Conservation (phyloP, 2,888 invertebrate species). For the Drosophila hawaiiensis region DNA sequence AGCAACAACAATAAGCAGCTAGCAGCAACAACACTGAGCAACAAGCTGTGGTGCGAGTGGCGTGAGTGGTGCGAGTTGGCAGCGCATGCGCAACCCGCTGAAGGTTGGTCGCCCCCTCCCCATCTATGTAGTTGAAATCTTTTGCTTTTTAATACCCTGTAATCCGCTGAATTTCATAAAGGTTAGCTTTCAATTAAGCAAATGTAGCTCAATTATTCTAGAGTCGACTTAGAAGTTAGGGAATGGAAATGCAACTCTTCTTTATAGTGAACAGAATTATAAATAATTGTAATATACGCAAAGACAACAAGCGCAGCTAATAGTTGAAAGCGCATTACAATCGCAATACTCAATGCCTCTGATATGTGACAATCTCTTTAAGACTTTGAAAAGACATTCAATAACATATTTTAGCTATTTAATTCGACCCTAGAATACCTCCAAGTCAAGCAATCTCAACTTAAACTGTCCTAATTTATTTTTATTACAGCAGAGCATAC, state of each 20-base stretch:
- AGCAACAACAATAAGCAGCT: conserved; percentile 11
- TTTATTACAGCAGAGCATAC: not conserved
- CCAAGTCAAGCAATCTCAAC: not conserved
- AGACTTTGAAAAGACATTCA: not conserved
- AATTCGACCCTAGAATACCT: not conserved
- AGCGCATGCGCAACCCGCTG: conserved; percentile 73
- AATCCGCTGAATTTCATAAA: not conserved
- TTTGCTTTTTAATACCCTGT: conserved; percentile 44
- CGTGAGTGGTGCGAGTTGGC: conserved; percentile 19
- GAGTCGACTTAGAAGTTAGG: not conserved
- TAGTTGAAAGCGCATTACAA: not conserved
- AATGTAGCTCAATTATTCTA: not conserved
- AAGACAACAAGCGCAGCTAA: not conserved
- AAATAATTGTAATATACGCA: not conserved
- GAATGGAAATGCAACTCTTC: not conserved
- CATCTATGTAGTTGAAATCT: conserved; percentile 30
- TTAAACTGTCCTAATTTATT: not conserved
- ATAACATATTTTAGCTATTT: not conserved
- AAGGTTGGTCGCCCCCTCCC: conserved; percentile 67
- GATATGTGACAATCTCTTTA: not conserved
- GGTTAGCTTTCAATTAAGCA: not conserved
- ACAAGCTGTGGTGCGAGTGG: conserved; percentile 15
- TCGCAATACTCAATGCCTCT: not conserved
- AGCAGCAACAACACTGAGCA: conserved; percentile 44
- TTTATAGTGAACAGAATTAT: not conserved